Evolutionary conservation across 1,140 invertebrate genomes (phyloP), one percentile per base, ranked within the genome.

Genomic region (Polyergus mexicanus): DNA sequence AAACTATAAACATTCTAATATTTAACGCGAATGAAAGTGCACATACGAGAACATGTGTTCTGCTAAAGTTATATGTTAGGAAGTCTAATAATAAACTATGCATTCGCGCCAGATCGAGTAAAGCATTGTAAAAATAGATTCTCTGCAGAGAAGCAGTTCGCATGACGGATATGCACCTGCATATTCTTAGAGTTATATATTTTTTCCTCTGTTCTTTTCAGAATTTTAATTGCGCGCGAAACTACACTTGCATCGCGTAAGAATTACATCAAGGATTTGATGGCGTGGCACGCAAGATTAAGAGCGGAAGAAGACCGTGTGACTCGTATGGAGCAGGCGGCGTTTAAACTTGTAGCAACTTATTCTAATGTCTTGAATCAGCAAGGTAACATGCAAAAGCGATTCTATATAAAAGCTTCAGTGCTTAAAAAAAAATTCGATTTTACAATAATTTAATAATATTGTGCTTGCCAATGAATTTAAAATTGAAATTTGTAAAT

Each of bases 231-330:
- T 84, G 94, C 94, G 41, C 93, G 94, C 47, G 94, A 95, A 91
- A 92, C 93, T 66, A 94, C 93, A 81, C 92, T 95, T 62, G 90
- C 91, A 10, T 93, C 94, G 38, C 92, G 95, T 56, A 94, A 94
- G 85, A 95, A 94, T 72, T 94, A 94, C 84, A 94, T 95, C 8
- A 93, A 95, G 72, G 93, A 95, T 81, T 95, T 93, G 94, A 95
- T 95, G 71, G 94, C 94, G 44, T 95, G 94, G 94, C 94, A 95
- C 85, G 91, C 94, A 25, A 93, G 92, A 83, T 90, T 95, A 62
- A 92, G 92, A 76, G 93, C 92, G 10, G 94, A 95, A 77, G 95
- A 95, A 72, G 93, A 93, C 65, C 93, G 93, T 75, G 93, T 95
- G 32, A 91, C 92, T 81, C 94, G 92, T 76, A 95, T 95, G 95